Evolutionary conservation across 2,888 invertebrate species (phyloP), one percentile per base, ranked within the genome.

Genomic region (Choreutis nemorana): DNA sequence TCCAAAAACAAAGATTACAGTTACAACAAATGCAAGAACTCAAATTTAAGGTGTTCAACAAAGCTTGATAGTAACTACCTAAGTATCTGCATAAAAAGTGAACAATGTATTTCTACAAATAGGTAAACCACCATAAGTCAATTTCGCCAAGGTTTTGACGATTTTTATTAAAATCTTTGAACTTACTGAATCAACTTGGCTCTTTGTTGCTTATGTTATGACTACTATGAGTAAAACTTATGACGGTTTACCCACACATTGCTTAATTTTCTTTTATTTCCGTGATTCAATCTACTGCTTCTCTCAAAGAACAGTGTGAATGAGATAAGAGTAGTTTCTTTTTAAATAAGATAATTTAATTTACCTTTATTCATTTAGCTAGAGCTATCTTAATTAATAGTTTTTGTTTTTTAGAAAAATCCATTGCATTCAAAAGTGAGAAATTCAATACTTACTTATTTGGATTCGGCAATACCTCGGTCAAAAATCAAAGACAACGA

Each of bases 1-100:
- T 78, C 44, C 68, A 79, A 32, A 83, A 82, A 44, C 83, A 83
- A 41, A 65, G 82, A 37, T 66, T 73, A 28, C 79, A 81, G 32
- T 51, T 87, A 21, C 78, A 73, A 34, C 83, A 85, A 51, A 80
- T 83, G 47, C 77, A 81, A 32, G 81, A 73, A 43, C 45, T 81
- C 2, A 75, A 81, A 48, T 57, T 79, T 23, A 87, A 85, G 78
- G 86, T 86, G n/a, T n/a, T n/a, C n/a, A n/a, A n/a, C n/a, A n/a
- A n/a, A n/a, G n/a, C n/a, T n/a, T n/a, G 48, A 41, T n/a, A 20
- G 14, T 16, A 13, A 25, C 5, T 13, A 20, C n/a, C 9, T 24
- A 29, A 14, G 9, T 14, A 22, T 14, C 14, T 25, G n/a, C 25
- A 25, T 3, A 4, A 2, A 2, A 23, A 23, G 25, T 21, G 6